Conservation (phyloP, 1,140 invertebrate species). For the Varroa destructor region DNA sequence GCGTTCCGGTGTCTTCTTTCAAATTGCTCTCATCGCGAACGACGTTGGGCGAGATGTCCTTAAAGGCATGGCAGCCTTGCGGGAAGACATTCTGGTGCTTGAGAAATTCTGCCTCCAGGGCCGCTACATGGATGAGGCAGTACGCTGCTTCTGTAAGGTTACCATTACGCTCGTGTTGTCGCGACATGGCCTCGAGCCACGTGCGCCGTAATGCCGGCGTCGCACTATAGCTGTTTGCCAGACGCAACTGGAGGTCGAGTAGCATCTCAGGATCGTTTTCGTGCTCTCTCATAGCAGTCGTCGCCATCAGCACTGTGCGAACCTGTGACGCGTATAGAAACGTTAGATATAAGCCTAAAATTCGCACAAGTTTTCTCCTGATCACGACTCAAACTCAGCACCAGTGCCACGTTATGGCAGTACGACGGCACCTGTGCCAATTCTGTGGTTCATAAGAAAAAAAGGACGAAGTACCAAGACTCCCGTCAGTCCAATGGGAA, state of each 20-base stretch:
- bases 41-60: conserved; percentile 70
- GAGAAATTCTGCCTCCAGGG: conserved; percentile 77
- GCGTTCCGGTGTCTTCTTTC: conserved; percentile 64
- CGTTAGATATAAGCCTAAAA: conserved; percentile 80
- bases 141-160: conserved; percentile 73
- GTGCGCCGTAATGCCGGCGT: conserved; percentile 81
- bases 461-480: too few relatives aligned
- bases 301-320: conserved; percentile 80
- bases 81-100: conserved; percentile 52
- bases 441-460: too few relatives aligned
- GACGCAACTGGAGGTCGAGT: conserved; percentile 76
- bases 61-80: conserved; percentile 70
- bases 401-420: not conserved
- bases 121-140: conserved; percentile 77
- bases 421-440: not conserved
- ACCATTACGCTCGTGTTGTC: conserved; percentile 57
- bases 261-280: conserved; percentile 76
- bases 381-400: not conserved
- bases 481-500: too few relatives aligned
- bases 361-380: not conserved
- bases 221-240: conserved; percentile 84
- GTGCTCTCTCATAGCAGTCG: conserved; percentile 75
- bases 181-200: conserved; percentile 80
- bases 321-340: conserved; percentile 63
- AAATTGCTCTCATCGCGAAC: conserved; percentile 63